These are phyloP conservation scores for Macaca nemestrina DNA, from an alignment of 2,113 vertebrate genomes.

Conservation along the genomic window DNA sequence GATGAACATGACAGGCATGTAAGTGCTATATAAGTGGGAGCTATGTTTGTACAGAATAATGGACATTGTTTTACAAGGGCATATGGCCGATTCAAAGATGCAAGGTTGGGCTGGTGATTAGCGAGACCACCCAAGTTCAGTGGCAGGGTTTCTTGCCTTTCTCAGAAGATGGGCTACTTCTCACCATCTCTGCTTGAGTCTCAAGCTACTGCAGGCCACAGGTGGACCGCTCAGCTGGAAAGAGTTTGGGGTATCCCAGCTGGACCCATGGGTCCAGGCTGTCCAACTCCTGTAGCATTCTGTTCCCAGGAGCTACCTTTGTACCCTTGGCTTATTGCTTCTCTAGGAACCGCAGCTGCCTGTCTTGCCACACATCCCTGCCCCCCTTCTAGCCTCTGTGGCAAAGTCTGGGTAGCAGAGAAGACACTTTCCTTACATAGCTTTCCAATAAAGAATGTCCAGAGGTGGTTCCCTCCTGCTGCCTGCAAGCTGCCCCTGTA, in stretches of 20 bases:
- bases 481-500: not conserved
- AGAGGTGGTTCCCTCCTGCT: accelerated
- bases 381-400: not conserved
- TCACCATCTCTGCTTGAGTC: not conserved
- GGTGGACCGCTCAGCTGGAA: not conserved
- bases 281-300: not conserved
- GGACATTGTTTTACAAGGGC: not conserved
- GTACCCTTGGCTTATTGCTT: accelerated
- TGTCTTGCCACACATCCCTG: accelerated
- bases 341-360: not conserved
- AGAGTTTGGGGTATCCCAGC: not conserved
- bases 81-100: not conserved
- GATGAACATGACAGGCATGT: accelerated
- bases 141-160: not conserved
- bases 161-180: not conserved
- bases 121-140: not conserved
- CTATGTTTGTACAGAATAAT: not conserved
- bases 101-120: not conserved
- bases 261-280: not conserved
- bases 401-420: not conserved
- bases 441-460: not conserved
- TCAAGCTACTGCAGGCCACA: not conserved
- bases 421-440: not conserved
- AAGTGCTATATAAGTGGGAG: not conserved
- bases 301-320: not conserved